Evolutionary conservation across 2,113 vertebrate genomes (phyloP), one percentile per base, ranked within the genome.

Genomic region (Ciconia boyciana): DNA sequence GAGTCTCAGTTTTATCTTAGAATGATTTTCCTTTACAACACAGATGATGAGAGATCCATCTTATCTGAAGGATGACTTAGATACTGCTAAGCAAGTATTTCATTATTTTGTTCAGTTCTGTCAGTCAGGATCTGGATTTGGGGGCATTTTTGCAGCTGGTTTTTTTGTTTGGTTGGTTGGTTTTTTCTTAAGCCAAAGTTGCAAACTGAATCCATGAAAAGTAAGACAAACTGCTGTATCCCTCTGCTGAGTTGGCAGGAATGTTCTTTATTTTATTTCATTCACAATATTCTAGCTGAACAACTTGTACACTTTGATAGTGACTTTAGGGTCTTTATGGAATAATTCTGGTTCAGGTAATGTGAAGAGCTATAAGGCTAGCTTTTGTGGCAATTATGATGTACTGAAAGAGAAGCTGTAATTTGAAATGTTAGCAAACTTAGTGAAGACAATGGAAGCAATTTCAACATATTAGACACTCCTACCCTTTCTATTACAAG

Each of bases 251-350:
- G 5, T 9, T 79, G 28, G 21, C 31, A 80, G 25, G 28, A 78
- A 78, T 1, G 7, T 76, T 66, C 8, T 58, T 71, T 34, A 22
- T 55, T 88, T 64, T 43, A 51, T 60, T 71, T 66, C 29, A 62
- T 54, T 88, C 14, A 46, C 28, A 49, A 28, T 83, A 58, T 77
- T 80, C 19, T 51, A 24, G 34, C 20, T 93, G 19, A 91, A 20
- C 15, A 25, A 75, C 48, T 12, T 57, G 26, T 62, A 69, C 6
- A 17, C 17, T 75, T 89, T 79, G 43, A 28, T 29, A 55, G 5
- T 43, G 11, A 51, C 48, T 69, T 76, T 8, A 69, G 18, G 16
- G 17, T 77, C 0, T 0, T 0, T 44, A 43, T 0, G 25, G 10
- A 90, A 32, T 48, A 79, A 62, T 64, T 93, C 62, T 58, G 6